Percentiles rank a stretch among this genome's conserved stretches.
phyloP scores from a whole-genome alignment of 2,888 invertebrate genomes.

The Troides aeacus region DNA sequence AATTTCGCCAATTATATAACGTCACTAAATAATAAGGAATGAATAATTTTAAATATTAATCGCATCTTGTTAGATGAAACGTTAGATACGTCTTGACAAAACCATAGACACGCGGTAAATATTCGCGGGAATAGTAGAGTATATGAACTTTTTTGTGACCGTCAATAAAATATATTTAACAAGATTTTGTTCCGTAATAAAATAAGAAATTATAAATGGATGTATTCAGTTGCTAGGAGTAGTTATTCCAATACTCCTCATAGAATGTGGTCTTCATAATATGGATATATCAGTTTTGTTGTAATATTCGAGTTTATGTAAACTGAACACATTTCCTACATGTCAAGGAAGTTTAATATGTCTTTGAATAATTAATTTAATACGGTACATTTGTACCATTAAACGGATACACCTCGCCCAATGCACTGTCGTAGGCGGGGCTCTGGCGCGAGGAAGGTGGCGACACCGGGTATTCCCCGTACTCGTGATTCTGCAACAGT shows the following conservation, averaged over 20 bases:
- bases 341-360: neutral
- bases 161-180: no score
- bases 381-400: conserved; percentile 27
- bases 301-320: conserved; percentile 17
- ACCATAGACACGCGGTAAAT: no score
- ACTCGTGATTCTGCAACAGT: conserved; percentile 55
- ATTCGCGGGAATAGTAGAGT: no score
- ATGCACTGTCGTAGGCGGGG: conserved; percentile 41
- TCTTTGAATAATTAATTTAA: neutral
- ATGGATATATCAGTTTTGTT: neutral
- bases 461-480: conserved; percentile 53
- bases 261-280: neutral
- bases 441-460: conserved; percentile 65
- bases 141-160: no score
- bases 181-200: no score
- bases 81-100: no score
- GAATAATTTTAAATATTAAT: no score
- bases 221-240: neutral
- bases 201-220: neutral
- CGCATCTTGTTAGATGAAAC: no score
- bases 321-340: neutral
- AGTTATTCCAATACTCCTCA: neutral
- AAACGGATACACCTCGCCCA: conserved; percentile 28
- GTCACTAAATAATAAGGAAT: no score
- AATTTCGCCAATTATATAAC: no score